Conservation (phyloP, 2,888 invertebrate species). For the Drosophila mimetica region DNA sequence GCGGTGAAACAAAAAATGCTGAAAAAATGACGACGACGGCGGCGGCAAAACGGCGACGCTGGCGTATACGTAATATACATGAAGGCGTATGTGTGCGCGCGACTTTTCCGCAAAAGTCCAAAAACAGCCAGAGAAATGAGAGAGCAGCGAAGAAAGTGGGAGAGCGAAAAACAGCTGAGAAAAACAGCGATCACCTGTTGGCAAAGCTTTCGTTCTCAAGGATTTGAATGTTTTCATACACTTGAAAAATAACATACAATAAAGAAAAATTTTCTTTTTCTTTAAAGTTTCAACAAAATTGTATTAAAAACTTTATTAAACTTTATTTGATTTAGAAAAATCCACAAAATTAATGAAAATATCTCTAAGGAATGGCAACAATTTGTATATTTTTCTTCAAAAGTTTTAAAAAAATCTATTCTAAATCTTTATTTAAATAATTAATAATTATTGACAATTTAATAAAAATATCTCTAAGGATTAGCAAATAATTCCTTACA, state of each 20-base stretch:
- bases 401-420: not conserved
- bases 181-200: slow-evolving; percentile 58
- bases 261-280: not conserved
- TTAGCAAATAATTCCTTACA: too few species aligned
- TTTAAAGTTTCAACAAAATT: not conserved
- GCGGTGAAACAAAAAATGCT: slow-evolving; percentile 63
- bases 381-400: too few species aligned
- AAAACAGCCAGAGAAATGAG: slow-evolving; percentile 56
- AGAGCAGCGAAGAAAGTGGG: slow-evolving; percentile 24
- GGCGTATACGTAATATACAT: slow-evolving; percentile 66
- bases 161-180: slow-evolving; percentile 32
- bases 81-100: slow-evolving; percentile 30
- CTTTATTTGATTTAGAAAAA: too few species aligned
- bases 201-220: slow-evolving; percentile 18
- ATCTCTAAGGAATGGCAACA: too few species aligned
- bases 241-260: not conserved
- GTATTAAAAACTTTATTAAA: too few species aligned
- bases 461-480: too few species aligned
- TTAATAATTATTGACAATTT: too few species aligned
- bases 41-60: slow-evolving; percentile 37
- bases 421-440: not conserved
- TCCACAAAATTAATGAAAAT: too few species aligned
- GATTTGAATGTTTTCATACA: not conserved
- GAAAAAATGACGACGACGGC: slow-evolving; percentile 55
- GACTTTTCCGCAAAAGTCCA: slow-evolving; percentile 74